Percentiles rank a stretch among this genome's conserved stretches.
These are phyloP conservation scores for Coregonus suidteri DNA, from an alignment of 2,797 vertebrate species.

Conservation along the genomic window DNA sequence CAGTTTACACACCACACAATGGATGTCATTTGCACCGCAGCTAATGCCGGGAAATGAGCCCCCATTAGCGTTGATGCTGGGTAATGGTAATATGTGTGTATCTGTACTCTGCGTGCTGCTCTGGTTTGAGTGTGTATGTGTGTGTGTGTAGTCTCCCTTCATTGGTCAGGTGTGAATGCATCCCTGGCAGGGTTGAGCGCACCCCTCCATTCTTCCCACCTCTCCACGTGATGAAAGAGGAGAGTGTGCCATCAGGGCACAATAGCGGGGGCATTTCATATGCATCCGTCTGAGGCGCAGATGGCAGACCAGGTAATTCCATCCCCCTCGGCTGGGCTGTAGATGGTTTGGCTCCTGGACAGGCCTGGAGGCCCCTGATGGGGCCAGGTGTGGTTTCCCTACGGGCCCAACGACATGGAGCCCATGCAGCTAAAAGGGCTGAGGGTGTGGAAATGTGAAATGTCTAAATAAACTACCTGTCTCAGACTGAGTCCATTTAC, in stretches of 20 bases:
- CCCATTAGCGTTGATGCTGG: constrained; percentile 12
- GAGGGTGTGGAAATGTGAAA: constrained; percentile 17
- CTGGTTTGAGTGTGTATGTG: constrained; percentile 2
- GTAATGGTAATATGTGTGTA: constrained; percentile 23
- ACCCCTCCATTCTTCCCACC: no score
- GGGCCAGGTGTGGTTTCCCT: constrained; percentile 19
- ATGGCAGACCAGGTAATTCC: constrained; percentile 57
- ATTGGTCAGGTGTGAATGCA: not conserved
- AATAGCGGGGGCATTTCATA: constrained; percentile 33
- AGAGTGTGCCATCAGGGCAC: constrained; percentile 19
- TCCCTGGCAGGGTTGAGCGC: not conserved
- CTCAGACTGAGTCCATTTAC: constrained; percentile 15
- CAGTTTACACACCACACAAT: constrained; percentile 58
- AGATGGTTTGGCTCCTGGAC: constrained; percentile 44
- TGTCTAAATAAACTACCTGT: constrained; percentile 40
- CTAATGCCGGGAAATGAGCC: constrained; percentile 47
- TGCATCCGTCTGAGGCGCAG: constrained; percentile 35
- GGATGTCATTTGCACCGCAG: constrained; percentile 45
- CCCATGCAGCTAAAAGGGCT: not conserved
- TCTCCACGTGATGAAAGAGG: constrained; percentile 15
- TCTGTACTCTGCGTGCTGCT: not conserved
- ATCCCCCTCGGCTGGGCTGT: constrained; percentile 38
- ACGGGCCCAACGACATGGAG: not conserved
- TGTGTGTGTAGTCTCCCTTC: not conserved
- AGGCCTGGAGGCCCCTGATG: constrained; percentile 6